Evolutionary conservation across 2,113 vertebrate genomes (phyloP).

Genomic region (Melanotaenia duboulayi): DNA sequence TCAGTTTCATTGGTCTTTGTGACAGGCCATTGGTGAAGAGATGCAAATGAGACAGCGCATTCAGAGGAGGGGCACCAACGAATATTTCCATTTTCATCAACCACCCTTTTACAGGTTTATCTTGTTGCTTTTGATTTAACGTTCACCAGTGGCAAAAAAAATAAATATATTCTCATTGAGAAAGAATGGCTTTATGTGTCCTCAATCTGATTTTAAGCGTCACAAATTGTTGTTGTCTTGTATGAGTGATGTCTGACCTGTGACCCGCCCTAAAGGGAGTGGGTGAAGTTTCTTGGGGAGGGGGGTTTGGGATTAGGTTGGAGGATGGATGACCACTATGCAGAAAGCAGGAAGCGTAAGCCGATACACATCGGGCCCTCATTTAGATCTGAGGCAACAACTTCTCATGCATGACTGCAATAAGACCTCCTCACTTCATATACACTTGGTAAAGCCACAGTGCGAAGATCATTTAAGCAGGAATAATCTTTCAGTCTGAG

Average conservation of each 20-base stretch:
- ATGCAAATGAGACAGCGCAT: slow-evolving; percentile 64
- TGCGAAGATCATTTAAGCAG: slow-evolving; percentile 63
- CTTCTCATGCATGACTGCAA: slow-evolving; percentile 71
- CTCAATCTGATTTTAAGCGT: background rate
- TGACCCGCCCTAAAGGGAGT: slow-evolving; percentile 58
- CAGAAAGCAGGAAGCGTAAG: slow-evolving; percentile 74
- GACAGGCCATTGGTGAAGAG: slow-evolving; percentile 58
- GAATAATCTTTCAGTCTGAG: slow-evolving; percentile 60
- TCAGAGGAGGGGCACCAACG: slow-evolving; percentile 11
- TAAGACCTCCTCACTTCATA: slow-evolving; percentile 60
- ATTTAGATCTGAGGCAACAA: slow-evolving; percentile 73
- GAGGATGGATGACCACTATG: slow-evolving; percentile 58
- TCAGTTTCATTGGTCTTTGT: slow-evolving; percentile 73
- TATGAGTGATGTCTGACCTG: slow-evolving; percentile 66
- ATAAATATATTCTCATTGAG: background rate
- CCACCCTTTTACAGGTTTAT: background rate
- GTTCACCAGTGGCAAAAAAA: background rate
- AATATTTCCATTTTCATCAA: slow-evolving; percentile 40
- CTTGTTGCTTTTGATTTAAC: background rate
- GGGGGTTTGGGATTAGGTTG: slow-evolving; percentile 45
- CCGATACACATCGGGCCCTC: slow-evolving; percentile 67
- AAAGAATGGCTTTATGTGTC: background rate
- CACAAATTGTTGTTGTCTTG: slow-evolving; percentile 29
- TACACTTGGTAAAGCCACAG: slow-evolving; percentile 38
- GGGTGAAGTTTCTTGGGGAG: slow-evolving; percentile 31